Evolutionary conservation across 2,888 invertebrate species (phyloP).

Genomic region (Acronicta aceris): DNA sequence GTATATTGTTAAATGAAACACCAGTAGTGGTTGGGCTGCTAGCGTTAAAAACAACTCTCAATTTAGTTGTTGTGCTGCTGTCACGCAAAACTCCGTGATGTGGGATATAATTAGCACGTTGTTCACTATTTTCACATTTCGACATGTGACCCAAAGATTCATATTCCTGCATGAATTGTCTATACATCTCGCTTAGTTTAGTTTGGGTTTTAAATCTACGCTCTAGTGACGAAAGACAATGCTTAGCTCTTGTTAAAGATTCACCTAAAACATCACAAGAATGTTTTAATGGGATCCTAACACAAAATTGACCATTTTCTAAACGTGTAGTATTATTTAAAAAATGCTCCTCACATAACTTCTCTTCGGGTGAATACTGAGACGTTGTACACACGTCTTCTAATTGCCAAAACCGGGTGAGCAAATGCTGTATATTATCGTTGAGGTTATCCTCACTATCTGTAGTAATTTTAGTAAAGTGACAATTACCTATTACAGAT

Average conservation of each 20-base stretch:
- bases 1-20: no score
- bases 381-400: background rate
- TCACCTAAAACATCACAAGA: background rate
- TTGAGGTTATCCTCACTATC: no score
- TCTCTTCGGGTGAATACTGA: background rate
- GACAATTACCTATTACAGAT: no score
- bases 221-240: slow-evolving; percentile 6
- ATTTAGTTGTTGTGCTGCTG: no score
- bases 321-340: slow-evolving; percentile 14
- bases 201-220: slow-evolving; percentile 3
- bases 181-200: background rate
- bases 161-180: slow-evolving; percentile 12
- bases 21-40: no score
- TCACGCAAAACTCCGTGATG: background rate
- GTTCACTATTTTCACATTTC: background rate
- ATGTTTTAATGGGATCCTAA: slow-evolving; percentile 8
- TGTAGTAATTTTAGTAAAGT: no score
- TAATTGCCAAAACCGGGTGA: slow-evolving; percentile 1
- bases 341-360: slow-evolving; percentile 13
- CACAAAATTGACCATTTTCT: slow-evolving; percentile 15
- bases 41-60: no score
- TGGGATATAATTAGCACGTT: background rate
- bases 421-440: no score
- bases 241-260: background rate
- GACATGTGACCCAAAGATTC: slow-evolving; percentile 12